Evolutionary conservation across 2,888 invertebrate genomes (phyloP), one percentile per base, ranked within the genome.

Genomic region (Schizotus pectinicornis): DNA sequence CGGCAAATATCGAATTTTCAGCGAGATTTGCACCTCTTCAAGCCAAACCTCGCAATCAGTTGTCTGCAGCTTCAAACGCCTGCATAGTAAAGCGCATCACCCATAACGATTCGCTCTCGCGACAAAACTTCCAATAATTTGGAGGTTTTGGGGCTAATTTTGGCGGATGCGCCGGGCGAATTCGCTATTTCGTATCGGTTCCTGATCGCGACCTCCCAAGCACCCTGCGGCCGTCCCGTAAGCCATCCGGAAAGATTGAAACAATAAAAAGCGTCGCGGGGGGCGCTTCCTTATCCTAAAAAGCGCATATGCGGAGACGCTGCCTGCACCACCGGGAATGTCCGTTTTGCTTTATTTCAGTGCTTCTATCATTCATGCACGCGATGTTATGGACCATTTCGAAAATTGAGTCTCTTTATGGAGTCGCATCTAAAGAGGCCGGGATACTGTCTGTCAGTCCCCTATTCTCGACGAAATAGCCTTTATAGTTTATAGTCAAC

Each of bases 341-440:
- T 59, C 52, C 59, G 48, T 56, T 50, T 51, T 41, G 41, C 53
- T 58, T 59, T 56, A 56, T 56, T 51, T 41, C 56, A 47, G 12
- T 43, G 48, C 47, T 43, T 34, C 38, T 64, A 65, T 70, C 66
- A 65, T 61, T 67, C 67, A 67, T 66, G 63, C 64, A 65, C 59
- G 64, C 57, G 55, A 47, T 58, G 63, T 70, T 68, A 70, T 68
- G 65, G 68, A 59, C 68, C 68, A 67, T 69, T 69, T 62, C 64
- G 61, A 65, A 71, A 70, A 71, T 71, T 71, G 71, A 71, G 67
- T 68, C 66, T 62, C 67, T 60, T 67, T 67, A 63, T 65, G 48
- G 64, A 63, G 63, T 53, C 49, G 36, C 48, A 53, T 56, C 46
- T 39, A 55, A 50, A 50, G 38, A 49, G 46, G 33, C 7, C 35